Evolutionary conservation across 2,797 vertebrate species (phyloP), one percentile per base, ranked within the genome.

Genomic region (Sciurus carolinensis): DNA sequence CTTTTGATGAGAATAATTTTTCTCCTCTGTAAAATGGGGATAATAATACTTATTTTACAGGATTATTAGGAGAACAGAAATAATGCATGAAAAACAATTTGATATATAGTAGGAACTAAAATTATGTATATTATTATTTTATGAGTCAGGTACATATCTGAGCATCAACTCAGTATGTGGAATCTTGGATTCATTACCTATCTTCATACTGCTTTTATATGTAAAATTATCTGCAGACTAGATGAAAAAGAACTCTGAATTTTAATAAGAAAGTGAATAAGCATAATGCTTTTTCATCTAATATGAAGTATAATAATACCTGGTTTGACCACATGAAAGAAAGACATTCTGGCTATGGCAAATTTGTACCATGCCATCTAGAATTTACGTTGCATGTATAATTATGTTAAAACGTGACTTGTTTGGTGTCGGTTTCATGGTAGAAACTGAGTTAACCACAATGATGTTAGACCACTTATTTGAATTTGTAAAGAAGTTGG

Each of bases 221-320:
- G 4, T 75, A 50, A 87, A 88, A 72, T 47, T 22, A 66, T 77
- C 28, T 87, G 12, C 17, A 84, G 10, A 71, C 9, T 75, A 20
- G 42, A 15, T 64, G 17, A 87, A 87, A 76, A 14, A 59, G 20
- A 64, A 83, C 14, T 33, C 5, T 80, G 20, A 14, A 2, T 62
- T 91, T 95, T 67, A 88, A 75, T 92, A 75, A 87, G 42, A 89
- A 83, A 80, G 5, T 62, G 69, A 90, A 57, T 66, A 86, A 71
- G 30, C 2, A 11, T 77, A 87, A 89, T 50, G 7, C 4, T 73
- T 59, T 2, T 0, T n/a, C 7, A 9, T 3, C 13, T 39, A 75
- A 64, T 33, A 71, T 52, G n/a, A 69, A 18, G n/a, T 93, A 22
- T 22, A 83, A 79, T 52, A 64, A 59, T 85, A 72, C 17, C 7